Percentiles rank a stretch among this genome's conserved stretches.
Evolutionary conservation across 2,113 vertebrate genomes (phyloP).

Genomic region (Suncus etruscus): DNA sequence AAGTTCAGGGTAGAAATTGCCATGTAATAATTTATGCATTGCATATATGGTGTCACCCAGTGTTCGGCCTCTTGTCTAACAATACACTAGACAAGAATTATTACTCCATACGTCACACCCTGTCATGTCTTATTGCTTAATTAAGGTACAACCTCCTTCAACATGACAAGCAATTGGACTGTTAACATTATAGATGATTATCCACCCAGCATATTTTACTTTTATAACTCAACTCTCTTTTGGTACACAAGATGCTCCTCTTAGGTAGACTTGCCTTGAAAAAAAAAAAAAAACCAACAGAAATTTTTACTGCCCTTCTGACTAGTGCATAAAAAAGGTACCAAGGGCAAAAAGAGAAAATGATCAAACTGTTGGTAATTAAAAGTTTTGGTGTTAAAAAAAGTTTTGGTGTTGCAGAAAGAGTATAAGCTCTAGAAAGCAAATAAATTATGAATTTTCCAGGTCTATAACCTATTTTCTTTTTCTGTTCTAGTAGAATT

Average conservation of each 20-base stretch:
- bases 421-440: not conserved
- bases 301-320: constrained; percentile 51
- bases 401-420: constrained; percentile 24
- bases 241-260: constrained; percentile 61
- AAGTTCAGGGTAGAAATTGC: constrained; percentile 75
- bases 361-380: not conserved
- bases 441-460: not conserved
- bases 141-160: constrained; percentile 86
- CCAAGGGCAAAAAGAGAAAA: not conserved
- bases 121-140: constrained; percentile 88
- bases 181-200: constrained; percentile 88
- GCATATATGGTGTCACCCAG: constrained; percentile 75
- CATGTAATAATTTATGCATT: constrained; percentile 80
- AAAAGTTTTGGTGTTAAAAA: not conserved
- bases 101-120: constrained; percentile 86
- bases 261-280: constrained; percentile 32
- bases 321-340: constrained; percentile 36
- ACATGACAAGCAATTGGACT: constrained; percentile 87
- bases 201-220: constrained; percentile 81
- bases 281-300: constrained; percentile 57
- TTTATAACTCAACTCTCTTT: constrained; percentile 79
- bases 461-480: not conserved
- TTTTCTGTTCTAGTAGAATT: constrained; percentile 19
- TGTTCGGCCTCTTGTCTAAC: constrained; percentile 87
- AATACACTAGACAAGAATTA: constrained; percentile 87